These are phyloP conservation scores for Psittacula echo DNA, from an alignment of 2,797 vertebrate genomes.

Conservation along the genomic window DNA sequence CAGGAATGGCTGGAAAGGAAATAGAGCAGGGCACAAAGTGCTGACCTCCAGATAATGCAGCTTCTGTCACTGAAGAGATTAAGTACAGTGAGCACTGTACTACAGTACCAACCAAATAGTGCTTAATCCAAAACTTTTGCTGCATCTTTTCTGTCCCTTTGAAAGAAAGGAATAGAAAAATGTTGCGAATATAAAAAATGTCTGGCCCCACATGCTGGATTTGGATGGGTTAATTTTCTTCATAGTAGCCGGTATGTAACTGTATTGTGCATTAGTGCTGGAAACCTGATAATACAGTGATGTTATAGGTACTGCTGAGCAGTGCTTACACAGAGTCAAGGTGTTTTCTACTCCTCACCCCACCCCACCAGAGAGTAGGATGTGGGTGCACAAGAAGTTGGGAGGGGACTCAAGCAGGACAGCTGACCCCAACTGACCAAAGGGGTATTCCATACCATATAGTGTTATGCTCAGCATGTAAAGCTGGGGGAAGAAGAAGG, in stretches of 20 bases:
- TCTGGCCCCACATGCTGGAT: too few relatives aligned
- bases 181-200: background rate
- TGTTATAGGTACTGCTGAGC: background rate
- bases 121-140: background rate
- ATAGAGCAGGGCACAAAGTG: background rate
- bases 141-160: background rate
- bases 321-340: background rate
- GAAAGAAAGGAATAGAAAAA: background rate
- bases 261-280: background rate
- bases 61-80: background rate
- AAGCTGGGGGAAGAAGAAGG: background rate
- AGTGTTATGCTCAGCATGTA: background rate
- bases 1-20: background rate
- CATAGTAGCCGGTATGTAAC: background rate
- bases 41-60: background rate
- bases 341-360: background rate
- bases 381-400: background rate
- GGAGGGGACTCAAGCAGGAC: background rate
- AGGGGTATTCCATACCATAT: background rate
- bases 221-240: too few relatives aligned
- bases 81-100: background rate
- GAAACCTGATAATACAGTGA: background rate
- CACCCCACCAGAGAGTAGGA: background rate
- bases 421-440: background rate
- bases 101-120: background rate